Evolutionary conservation across 2,888 invertebrate genomes (phyloP).

Genomic region (Drosophila buzzatii): DNA sequence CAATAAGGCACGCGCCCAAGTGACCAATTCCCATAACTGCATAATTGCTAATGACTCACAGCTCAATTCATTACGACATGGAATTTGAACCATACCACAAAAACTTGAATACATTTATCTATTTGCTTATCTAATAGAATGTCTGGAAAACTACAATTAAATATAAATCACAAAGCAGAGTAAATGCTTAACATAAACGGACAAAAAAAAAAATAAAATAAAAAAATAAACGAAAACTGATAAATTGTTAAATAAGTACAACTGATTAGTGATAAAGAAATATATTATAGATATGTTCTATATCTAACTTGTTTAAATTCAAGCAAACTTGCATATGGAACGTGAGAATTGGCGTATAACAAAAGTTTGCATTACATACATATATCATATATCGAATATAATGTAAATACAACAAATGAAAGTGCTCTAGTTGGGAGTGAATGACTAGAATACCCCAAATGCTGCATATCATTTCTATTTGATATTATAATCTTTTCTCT

Average conservation of each 20-base stretch:
- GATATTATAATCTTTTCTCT: not conserved
- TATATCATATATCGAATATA: not conserved
- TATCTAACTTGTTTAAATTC: not conserved
- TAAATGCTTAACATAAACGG: not conserved
- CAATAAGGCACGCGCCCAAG: not conserved
- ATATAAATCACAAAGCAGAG: conserved; percentile 1
- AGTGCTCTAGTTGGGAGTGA: not conserved
- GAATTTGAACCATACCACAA: not conserved
- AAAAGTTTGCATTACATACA: not conserved
- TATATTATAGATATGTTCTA: not conserved
- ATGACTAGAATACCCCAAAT: not conserved
- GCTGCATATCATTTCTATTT: not conserved
- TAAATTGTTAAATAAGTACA: conserved; percentile 12
- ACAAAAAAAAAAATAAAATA: not conserved
- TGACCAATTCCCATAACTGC: not conserved
- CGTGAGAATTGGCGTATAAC: not conserved
- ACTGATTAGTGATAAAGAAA: not conserved
- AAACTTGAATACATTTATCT: conserved; percentile 16
- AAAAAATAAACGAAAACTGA: not conserved
- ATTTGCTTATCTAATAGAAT: conserved; percentile 14
- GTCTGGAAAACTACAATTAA: not conserved
- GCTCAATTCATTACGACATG: not conserved
- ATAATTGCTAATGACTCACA: conserved; percentile 32
- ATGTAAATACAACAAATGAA: not conserved
- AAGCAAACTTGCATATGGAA: not conserved